Evolutionary conservation across 2,113 vertebrate genomes (phyloP), one percentile per base, ranked within the genome.

Genomic region (Epinephelus cyanopodus): DNA sequence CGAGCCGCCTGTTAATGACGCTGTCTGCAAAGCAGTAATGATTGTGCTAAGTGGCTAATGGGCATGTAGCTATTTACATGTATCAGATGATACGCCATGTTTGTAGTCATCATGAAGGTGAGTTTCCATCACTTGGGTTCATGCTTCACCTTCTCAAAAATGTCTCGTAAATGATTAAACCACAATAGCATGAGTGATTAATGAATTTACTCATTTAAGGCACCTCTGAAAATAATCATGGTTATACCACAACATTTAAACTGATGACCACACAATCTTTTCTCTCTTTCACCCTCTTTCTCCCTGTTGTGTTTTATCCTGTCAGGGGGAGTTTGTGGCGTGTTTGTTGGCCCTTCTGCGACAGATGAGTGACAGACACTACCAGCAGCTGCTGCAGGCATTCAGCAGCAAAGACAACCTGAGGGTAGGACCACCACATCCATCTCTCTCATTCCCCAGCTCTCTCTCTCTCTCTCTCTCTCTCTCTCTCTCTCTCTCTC

Each of bases 341-440:
- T 99, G 98, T 92, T 95, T 99, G 45, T 81, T 99, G 87, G 98
- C 97, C 19, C 93, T 99, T 0, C 93, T 99, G 82, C 95, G 97
- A 82, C 98, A 99, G 90, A 99, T 99, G 98, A 99, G 96, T 50
- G 98, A 99, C 88, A 95, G 96, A 82, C 98, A 99, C 92, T 99
- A 98, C 87, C 97, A 98, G 83, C 96, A 99, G 87, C 97, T 99
- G 85, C 96, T 99, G 75, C 97, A 99, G 81, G 96, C 97, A 57
- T 99, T 99, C 94, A 95, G 33, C 90, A 97, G 94, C 89, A 99
- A 98, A 90, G 98, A 99, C n/a, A 96, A 97, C 62, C 94, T 94
- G 87, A 91, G 90, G 87, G 92, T 92, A 64, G 79, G 86, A 70
- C 5, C 18, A 10, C 60, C 63, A 5, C 53, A 21, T 66, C 76